Evolutionary conservation across 2,888 invertebrate genomes (phyloP), one percentile per base, ranked within the genome.

Genomic region (Megamerina dolium): DNA sequence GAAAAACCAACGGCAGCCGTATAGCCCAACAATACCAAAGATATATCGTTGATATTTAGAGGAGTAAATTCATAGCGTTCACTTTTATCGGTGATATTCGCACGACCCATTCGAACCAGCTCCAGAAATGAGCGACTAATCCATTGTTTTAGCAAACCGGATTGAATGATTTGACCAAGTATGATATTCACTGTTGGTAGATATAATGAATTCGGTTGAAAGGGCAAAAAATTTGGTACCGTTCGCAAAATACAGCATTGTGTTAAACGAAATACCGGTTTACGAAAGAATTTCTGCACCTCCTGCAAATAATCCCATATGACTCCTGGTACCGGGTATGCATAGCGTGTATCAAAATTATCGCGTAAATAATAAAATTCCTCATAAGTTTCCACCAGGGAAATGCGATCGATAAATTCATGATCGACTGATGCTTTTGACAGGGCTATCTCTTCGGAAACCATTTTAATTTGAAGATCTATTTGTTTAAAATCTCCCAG

Each of bases 131-230:
- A 27, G n/a, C 41, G 20, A 2, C 42, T 18, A 4, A 51, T 49
- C 54, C 56, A 56, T 31, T 44, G 43, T 1, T 35, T 31, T 1
- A 50, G 9, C 3, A 56, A 21, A n/a, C 54, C 56, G 0, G 48
- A 30, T 6, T 49, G 33, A 3, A 42, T 34, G 8, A 39, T 12
- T 32, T 52, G 41, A 20, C 45, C 30, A 9, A 56, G 52, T 3
- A 51, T 13, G 5, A 4, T 6, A 35, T 54, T 50, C 18, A 56
- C 4, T 9, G 50, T 41, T 2, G 41, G 42, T 23, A 34, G 23
- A 37, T 49, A 52, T 4, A 50, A 41, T 2, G 53, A 52, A 36
- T 53, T 53, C 9, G 40, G 37, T 12, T 44, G 38, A 18, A 54
- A 21, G 1, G 55, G 45, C 17, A 55, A 42, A 9, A 40, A 20